Base-by-base conservation (phyloP, 2,888 invertebrate species). In the Drosophila acutilabella region DNA sequence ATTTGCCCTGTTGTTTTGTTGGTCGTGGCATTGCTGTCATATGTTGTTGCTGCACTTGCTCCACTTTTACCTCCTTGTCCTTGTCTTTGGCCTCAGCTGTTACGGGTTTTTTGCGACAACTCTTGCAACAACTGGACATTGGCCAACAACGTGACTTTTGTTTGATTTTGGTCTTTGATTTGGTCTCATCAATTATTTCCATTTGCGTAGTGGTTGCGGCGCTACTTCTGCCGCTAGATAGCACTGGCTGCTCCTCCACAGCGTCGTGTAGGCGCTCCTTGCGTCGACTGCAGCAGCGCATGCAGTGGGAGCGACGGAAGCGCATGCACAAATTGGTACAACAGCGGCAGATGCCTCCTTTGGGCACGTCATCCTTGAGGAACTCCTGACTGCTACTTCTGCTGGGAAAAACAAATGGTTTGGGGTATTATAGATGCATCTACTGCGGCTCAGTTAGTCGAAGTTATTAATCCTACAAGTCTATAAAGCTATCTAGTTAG, bases 101-200 rank as follows among this genome's bases (percentile, higher is more conserved):
- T 42, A 48, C 47, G 36, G 74, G 91, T 65, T 94, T 94, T 0
- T 76, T 81, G 36, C 85, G 83, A 59, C 93, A 86, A 20, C 92
- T 89, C 72, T 92, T 93, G 79, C 93, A 93, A 64, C 92, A 92
- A 70, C 87, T 91, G 14, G 91, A 76, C 57, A 82, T 89, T 60
- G 90, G 90, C 92, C 92, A 92, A 58, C 92, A 92, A 51, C 90
- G 88, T 16, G 77, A 62, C 62, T 74, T 82, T 30, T 90, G 90
- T 38, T 69, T 75, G 23, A 89, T 90, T 33, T 69, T 75, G 23
- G 57, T 59, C 18, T 57, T 26, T 13, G 67, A 51, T 54, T 82
- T 81, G 59, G 74, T 74, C 71, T 92, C 92, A 73, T 92, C 87
- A 23, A 91, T 73, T 64, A 91, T 74, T 62, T 90, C 87, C 23